Evolutionary conservation across 2,888 invertebrate species (phyloP), one percentile per base, ranked within the genome.

Genomic region (Drosophila falleni): DNA sequence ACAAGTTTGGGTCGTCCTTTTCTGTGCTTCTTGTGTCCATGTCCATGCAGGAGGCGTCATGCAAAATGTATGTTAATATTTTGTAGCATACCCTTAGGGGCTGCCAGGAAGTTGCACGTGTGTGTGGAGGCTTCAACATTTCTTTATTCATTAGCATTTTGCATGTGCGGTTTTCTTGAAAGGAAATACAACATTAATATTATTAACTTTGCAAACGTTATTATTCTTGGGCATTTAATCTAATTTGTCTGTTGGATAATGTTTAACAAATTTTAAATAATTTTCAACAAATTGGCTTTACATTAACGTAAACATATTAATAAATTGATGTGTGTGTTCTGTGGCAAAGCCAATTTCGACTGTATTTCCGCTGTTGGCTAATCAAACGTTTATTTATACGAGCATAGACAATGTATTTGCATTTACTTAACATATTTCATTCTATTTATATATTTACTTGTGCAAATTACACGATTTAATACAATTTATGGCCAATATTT

Each of bases 181-280:
- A 60, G 65, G 62, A 81, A 75, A 72, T 72, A 67, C 72, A 58
- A 78, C 71, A 87, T 85, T 87, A 84, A 87, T 78, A 80, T 80
- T 74, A 73, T 81, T 74, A 73, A 74, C 74, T 66, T 78, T 46
- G 35, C 44, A 51, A 39, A 16, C 15, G 50, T 62, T 56, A 23
- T 42, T 56, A 29, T 70, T 47, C 50, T 31, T 59, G 50, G 15
- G 15, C 11, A 53, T n/a, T 11, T n/a, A 16, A 66, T 42, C 73
- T 63, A 75, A 80, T 86, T 83, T 83, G 74, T 76, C 58, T 58
- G 65, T 19, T 65, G 10, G 42, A 51, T 53, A 60, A 71, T 65
- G 54, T 50, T 62, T 51, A 62, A 66, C 64, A 72, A 83, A 84
- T 74, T 83, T 60, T 54, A 68, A 79, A 74, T 68, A 65, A 55